A percentile compares a stretch with the other conserved stretches of the same genome.
Conservation (phyloP, 92 coral and sea anemone species). For the Palythoa grandiflora region DNA sequence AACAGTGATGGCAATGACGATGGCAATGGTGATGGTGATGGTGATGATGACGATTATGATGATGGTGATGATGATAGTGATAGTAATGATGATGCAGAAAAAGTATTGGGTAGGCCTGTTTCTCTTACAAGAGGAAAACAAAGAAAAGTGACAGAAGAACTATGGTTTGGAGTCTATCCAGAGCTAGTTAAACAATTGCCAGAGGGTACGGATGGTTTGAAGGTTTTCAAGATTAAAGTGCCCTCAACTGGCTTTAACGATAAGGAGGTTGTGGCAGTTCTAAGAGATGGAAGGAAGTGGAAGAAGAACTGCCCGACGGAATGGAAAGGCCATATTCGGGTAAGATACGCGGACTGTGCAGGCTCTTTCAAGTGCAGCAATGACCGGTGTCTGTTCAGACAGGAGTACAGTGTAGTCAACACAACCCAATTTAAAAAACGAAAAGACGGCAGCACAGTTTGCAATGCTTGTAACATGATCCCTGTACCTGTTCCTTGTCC, state of each 20-base stretch:
- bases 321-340: conserved; percentile 59
- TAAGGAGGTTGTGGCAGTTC: not conserved
- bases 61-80: too few relatives aligned
- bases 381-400: conserved; percentile 45
- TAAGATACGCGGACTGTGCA: conserved; percentile 62
- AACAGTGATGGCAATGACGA: too few relatives aligned
- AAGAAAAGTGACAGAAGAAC: conserved; percentile 35
- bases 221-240: conserved; percentile 19
- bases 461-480: conserved; percentile 55
- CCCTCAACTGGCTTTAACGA: not conserved
- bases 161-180: conserved; percentile 43
- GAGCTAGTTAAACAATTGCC: conserved; percentile 45
- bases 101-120: not conserved
- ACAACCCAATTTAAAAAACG: conserved; percentile 51
- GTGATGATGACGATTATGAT: too few relatives aligned
- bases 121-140: not conserved
- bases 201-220: conserved; percentile 54
- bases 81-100: too few relatives aligned
- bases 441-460: conserved; percentile 40
- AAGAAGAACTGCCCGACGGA: conserved; percentile 60
- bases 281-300: conserved; percentile 65
- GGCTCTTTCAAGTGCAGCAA: conserved; percentile 55
- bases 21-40: too few relatives aligned
- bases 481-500: conserved; percentile 41
- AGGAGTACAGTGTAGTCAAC: conserved; percentile 54